These are phyloP conservation scores for Catalaphyllia jardinei DNA, from an alignment of 64 coral and sea anemone genomes.

Conservation along the genomic window DNA sequence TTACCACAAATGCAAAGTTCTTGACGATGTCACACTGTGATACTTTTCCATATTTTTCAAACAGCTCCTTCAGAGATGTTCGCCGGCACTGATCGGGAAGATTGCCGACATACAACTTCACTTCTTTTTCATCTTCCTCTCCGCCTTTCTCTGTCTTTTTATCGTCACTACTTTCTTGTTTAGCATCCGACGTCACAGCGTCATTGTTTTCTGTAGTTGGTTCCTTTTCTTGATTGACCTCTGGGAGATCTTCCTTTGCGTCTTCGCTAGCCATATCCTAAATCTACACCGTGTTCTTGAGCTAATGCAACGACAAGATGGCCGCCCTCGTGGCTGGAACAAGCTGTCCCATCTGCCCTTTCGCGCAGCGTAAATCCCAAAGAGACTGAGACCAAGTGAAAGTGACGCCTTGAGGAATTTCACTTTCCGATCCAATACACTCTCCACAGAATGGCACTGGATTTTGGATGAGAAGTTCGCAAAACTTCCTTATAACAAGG, in stretches of 20 bases:
- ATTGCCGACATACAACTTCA: conserved; percentile 92
- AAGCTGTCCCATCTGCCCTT: conserved; percentile 3
- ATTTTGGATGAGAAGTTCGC: conserved; percentile 16
- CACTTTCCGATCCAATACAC: too few relatives aligned
- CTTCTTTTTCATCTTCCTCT: conserved; percentile 53
- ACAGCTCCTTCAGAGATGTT: conserved; percentile 71
- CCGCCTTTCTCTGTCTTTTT: conserved; percentile 30
- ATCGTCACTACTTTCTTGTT: conserved; percentile 9
- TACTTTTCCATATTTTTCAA: conserved; percentile 85
- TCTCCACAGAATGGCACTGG: neutral
- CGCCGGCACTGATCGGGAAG: conserved; percentile 83
- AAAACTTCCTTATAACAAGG: neutral
- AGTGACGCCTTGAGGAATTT: neutral
- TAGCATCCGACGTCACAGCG: conserved; percentile 11
- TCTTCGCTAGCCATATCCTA: conserved; percentile 33
- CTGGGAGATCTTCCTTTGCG: neutral
- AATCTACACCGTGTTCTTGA: neutral
- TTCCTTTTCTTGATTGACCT: conserved; percentile 27
- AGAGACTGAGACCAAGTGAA: neutral
- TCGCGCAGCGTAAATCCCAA: neutral
- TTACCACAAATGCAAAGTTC: conserved; percentile 97
- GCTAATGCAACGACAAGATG: neutral
- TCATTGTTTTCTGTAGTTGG: conserved; percentile 6
- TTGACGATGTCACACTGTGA: conserved; percentile 88
- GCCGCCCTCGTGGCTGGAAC: neutral